Percentiles rank a stretch among this genome's conserved stretches.
phyloP scores from a whole-genome alignment of 2,888 invertebrate genomes.

The Tholera decimalis region DNA sequence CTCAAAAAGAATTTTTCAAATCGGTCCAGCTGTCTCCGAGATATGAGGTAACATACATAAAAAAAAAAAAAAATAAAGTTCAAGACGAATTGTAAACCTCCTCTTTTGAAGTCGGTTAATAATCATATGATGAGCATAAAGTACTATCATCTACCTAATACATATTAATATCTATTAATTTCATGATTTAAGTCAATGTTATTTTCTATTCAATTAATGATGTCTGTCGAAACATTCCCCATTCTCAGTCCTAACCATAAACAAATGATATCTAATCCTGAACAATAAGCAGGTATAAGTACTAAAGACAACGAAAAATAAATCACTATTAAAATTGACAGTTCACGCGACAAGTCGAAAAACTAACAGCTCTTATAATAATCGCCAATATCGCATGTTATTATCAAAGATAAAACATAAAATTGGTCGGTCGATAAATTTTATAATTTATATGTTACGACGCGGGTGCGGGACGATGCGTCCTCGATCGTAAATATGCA shows the following conservation, averaged over 20 bases:
- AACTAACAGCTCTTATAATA: conserved; percentile 77
- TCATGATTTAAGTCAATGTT: too few relatives aligned
- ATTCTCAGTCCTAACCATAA: conserved; percentile 24
- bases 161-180: too few relatives aligned
- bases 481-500: conserved; percentile 87
- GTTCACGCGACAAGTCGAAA: conserved; percentile 85
- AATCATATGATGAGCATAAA: too few relatives aligned
- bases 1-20: too few relatives aligned
- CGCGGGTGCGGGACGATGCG: conserved; percentile 77
- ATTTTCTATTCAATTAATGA: conserved; percentile 33
- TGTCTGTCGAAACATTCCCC: conserved; percentile 21
- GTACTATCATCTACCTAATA: too few relatives aligned
- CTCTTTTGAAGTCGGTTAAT: too few relatives aligned
- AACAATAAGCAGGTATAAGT: too few relatives aligned
- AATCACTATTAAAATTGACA: conserved; percentile 88
- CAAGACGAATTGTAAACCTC: too few relatives aligned
- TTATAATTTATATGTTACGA: conserved; percentile 82
- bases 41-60: too few relatives aligned
- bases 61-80: too few relatives aligned
- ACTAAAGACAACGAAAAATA: conserved; percentile 67
- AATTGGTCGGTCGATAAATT: conserved; percentile 87
- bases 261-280: conserved; percentile 46
- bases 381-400: conserved; percentile 84
- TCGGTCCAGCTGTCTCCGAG: too few relatives aligned
- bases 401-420: conserved; percentile 86